Evolutionary conservation across 2,797 vertebrate genomes (phyloP), one percentile per base, ranked within the genome.

Genomic region (Lagodon rhomboides): DNA sequence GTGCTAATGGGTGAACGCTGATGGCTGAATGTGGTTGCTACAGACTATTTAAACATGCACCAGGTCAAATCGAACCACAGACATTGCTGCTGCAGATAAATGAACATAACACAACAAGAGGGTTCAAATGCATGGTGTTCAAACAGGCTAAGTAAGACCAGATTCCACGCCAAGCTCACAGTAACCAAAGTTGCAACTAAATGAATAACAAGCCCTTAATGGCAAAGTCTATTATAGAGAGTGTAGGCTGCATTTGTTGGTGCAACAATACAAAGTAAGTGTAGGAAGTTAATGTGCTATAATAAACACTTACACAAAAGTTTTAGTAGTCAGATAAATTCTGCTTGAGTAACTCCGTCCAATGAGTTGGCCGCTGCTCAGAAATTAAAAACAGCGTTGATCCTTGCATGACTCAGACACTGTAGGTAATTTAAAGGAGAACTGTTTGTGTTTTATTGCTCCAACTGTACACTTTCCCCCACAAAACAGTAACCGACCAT

Each of bases 381-480:
- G 23, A 68, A 65, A 77, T 65, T 63, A 73, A 80, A 64, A 62
- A 56, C 27, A 38, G n/a, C 30, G 64, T 80, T 13, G 64, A 46
- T 66, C 55, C 30, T 71, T 30, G 25, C 64, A 72, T 87, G 75
- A 82, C 58, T 85, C 74, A 79, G 38, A 72, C 44, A 68, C 53
- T 70, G 25, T 22, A 34, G 30, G 53, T 75, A 22, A 76, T 82
- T 68, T 70, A 54, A 50, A 16, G 15, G 15, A 18, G 23, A 23
- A 13, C 25, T 58, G 49, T 46, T 70, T 65, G 47, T 30, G 15
- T 68, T 80, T 73, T 64, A 77, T 80, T 47, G 68, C 75, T 56
- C n/a, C 56, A 50, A 70, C 75, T 49, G 34, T 55, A 62, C 13
- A 58, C 58, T 69, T 3, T 59, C 50, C 63, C 59, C n/a, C n/a